These are phyloP conservation scores for Sebastes vulpes DNA, from an alignment of 2,797 vertebrate genomes.

Conservation along the genomic window DNA sequence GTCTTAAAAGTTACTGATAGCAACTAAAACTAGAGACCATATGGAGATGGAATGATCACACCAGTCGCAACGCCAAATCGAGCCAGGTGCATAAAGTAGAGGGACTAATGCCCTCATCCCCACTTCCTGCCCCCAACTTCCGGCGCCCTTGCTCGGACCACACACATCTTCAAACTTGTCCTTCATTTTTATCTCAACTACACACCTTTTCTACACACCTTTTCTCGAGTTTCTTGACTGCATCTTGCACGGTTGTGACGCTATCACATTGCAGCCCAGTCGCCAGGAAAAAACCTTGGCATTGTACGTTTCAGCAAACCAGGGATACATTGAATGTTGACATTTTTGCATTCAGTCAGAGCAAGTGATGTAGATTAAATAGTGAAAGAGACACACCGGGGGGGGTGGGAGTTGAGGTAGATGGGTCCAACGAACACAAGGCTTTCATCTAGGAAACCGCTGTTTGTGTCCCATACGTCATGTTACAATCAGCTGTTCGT, in stretches of 20 bases:
- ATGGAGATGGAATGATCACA: background rate
- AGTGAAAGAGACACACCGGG: background rate
- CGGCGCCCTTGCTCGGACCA: background rate
- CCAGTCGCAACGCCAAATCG: background rate
- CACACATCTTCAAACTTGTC: background rate
- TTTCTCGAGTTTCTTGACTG: background rate
- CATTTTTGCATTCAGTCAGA: background rate
- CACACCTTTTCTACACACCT: background rate
- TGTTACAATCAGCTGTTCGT: background rate
- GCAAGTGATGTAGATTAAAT: background rate
- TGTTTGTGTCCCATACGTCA: no score
- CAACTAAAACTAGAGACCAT: background rate
- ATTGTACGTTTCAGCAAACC: background rate
- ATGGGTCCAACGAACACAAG: background rate
- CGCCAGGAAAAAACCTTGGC: background rate
- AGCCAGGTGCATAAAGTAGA: background rate
- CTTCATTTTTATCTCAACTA: background rate
- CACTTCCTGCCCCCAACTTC: background rate
- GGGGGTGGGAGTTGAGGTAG: background rate
- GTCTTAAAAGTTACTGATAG: background rate
- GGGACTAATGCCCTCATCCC: background rate
- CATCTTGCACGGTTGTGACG: background rate
- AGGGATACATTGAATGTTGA: background rate
- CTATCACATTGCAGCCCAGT: background rate
- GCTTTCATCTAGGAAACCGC: background rate